Evolutionary conservation across 2,888 invertebrate species (phyloP).

Genomic region (Pyrgus malvae): DNA sequence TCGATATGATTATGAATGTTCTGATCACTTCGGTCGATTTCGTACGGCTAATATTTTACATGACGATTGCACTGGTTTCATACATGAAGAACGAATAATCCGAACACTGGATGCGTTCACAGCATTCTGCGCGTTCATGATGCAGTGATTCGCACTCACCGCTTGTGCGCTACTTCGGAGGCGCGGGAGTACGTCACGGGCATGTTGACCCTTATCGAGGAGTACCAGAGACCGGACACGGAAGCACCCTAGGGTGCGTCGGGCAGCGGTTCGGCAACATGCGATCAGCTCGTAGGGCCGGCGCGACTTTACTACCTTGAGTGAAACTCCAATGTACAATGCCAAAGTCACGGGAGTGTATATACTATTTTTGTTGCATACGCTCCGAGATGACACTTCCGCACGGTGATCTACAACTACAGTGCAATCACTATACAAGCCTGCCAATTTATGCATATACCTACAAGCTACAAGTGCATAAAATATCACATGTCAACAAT

Average conservation of each 20-base stretch:
- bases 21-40: no score
- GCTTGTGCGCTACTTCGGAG: conserved; percentile 49
- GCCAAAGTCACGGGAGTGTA: conserved; percentile 50
- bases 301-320: conserved; percentile 29
- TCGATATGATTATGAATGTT: no score
- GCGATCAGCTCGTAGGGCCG: conserved; percentile 30
- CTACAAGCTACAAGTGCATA: no score
- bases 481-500: conserved; percentile 16
- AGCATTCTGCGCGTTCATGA: neutral
- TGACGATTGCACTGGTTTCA: no score
- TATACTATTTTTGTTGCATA: conserved; percentile 45
- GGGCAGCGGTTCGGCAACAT: conserved; percentile 22
- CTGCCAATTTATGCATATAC: conserved; percentile 27
- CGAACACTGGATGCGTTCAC: neutral
- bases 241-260: conserved; percentile 23
- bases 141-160: conserved; percentile 44
- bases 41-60: no score
- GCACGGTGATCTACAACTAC: conserved; percentile 29
- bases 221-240: neutral
- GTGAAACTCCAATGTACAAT: conserved; percentile 40
- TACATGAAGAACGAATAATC: neutral
- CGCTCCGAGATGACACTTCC: conserved; percentile 41
- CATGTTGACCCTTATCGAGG: conserved; percentile 38
- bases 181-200: conserved; percentile 56
- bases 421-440: conserved; percentile 27